Evolutionary conservation across 2,797 vertebrate genomes (phyloP).

Genomic region (Enteromius radiatus): DNA sequence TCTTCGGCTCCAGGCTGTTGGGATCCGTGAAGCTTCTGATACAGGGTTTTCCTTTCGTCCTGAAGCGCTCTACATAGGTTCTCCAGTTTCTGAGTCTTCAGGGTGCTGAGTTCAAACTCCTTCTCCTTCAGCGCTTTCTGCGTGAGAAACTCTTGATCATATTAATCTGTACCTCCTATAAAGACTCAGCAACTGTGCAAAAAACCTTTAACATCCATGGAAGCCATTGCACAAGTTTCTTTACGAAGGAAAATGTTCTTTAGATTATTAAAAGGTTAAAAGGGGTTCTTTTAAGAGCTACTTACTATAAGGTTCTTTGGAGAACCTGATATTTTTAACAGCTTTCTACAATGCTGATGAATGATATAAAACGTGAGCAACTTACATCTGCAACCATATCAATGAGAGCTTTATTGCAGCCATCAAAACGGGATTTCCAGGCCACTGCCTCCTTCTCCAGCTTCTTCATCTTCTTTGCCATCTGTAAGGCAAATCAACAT

Average conservation of each 20-base stretch:
- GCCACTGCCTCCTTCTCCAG: conserved; percentile 94
- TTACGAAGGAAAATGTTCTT: neutral
- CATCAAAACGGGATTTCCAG: conserved; percentile 96
- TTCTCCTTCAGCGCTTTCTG: conserved; percentile 95
- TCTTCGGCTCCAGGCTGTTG: conserved; percentile 45
- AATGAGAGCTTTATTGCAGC: conserved; percentile 92
- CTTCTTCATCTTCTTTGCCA: conserved; percentile 98
- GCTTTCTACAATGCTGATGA: neutral
- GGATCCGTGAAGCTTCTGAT: conserved; percentile 85
- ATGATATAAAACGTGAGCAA: conserved; percentile 2
- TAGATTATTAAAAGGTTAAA: neutral
- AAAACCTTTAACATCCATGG: neutral
- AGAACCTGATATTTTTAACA: neutral
- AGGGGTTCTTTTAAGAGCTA: neutral
- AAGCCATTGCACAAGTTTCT: neutral
- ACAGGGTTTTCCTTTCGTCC: conserved; percentile 89
- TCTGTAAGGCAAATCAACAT: conserved; percentile 76
- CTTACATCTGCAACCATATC: conserved; percentile 97
- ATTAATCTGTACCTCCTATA: neutral
- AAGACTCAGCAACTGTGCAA: neutral
- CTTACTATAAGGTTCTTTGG: neutral
- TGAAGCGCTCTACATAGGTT: conserved; percentile 95
- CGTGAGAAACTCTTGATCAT: conserved; percentile 14
- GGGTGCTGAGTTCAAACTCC: conserved; percentile 88
- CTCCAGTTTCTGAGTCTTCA: conserved; percentile 94